Percentiles rank a stretch among this genome's conserved stretches.
These are phyloP conservation scores for Lathamus discolor DNA, from an alignment of 2,113 vertebrate genomes.

Conservation along the genomic window DNA sequence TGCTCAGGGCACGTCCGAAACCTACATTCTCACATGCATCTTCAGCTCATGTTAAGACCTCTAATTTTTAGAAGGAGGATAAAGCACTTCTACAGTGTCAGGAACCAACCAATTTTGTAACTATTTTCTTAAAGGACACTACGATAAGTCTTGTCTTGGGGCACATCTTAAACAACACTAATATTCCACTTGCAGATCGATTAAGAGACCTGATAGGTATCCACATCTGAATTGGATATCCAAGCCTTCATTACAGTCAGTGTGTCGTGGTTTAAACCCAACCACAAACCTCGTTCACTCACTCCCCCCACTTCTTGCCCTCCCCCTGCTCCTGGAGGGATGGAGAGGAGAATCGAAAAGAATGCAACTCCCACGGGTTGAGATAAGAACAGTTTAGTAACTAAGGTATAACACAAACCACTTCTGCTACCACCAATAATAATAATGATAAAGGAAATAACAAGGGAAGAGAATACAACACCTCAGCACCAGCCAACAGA, in stretches of 20 bases:
- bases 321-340: too few species aligned
- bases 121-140: background rate
- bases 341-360: too few species aligned
- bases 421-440: too few species aligned
- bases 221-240: background rate
- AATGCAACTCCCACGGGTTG: too few species aligned
- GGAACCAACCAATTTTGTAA: background rate
- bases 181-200: background rate
- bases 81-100: background rate
- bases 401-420: too few species aligned
- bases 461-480: too few species aligned
- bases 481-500: too few species aligned
- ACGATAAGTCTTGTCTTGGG: background rate
- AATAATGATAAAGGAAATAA: too few species aligned
- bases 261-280: too few species aligned
- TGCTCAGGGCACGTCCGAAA: background rate
- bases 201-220: background rate
- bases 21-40: background rate
- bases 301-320: too few species aligned
- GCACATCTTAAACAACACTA: background rate
- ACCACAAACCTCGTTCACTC: too few species aligned
- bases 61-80: background rate
- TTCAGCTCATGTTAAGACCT: background rate
- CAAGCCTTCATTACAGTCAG: background rate
- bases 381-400: too few species aligned